Conservation (phyloP, 2,797 vertebrate genomes). For the Spinibarbus caldwelli region DNA sequence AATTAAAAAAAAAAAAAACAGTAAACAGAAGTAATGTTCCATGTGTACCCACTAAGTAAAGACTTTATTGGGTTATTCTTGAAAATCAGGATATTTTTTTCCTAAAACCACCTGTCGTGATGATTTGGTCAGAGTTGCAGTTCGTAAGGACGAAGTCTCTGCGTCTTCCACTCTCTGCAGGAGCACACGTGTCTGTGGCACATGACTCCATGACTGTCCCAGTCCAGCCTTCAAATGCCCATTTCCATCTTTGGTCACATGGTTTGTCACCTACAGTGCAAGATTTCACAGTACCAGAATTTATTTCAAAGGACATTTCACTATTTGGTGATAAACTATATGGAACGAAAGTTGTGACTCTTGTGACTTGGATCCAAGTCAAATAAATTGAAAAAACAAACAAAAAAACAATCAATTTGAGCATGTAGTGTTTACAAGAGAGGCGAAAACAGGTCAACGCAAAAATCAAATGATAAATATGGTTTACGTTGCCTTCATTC, state of each 20-base stretch:
- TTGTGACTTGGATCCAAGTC: not conserved
- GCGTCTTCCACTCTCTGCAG: slow-evolving; percentile 72
- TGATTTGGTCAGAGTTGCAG: slow-evolving; percentile 84
- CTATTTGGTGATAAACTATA: not conserved
- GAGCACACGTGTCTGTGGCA: slow-evolving; percentile 89
- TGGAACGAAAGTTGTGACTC: not conserved
- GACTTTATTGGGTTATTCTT: not conserved
- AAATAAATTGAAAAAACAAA: not conserved
- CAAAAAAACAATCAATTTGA: too few relatives aligned
- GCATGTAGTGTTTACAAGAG: too few relatives aligned
- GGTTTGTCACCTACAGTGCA: slow-evolving; percentile 87
- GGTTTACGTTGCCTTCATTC: too few relatives aligned
- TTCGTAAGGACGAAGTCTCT: slow-evolving; percentile 43
- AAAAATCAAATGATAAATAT: too few relatives aligned
- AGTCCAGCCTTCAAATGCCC: slow-evolving; percentile 84
- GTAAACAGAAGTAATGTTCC: not conserved
- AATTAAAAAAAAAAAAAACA: not conserved
- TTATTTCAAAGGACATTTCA: not conserved
- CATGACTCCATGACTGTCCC: slow-evolving; percentile 90
- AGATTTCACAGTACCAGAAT: not conserved
- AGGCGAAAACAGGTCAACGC: too few relatives aligned
- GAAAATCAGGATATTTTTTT: not conserved
- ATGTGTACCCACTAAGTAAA: not conserved
- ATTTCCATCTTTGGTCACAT: slow-evolving; percentile 80
- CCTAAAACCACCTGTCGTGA: slow-evolving; percentile 83